Base-by-base conservation (phyloP, 2,797 vertebrate species). In the Tachyglossus aculeatus region DNA sequence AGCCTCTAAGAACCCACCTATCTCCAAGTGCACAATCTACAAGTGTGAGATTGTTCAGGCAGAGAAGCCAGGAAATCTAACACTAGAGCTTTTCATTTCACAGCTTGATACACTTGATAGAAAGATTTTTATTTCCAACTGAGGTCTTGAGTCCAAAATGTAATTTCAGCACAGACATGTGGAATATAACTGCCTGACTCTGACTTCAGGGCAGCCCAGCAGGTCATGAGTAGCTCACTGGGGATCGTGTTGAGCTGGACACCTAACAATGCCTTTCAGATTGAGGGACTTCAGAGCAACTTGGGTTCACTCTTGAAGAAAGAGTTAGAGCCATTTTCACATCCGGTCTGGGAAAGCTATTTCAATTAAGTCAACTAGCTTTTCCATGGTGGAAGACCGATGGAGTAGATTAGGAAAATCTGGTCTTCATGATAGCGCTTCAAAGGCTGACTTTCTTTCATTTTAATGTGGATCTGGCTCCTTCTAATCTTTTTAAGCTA, bases 31-130 rank as follows among this genome's bases (percentile, higher is more conserved):
- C 22, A 47, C 59, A 22, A 45, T 11, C 51, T 62, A 60, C 3
- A 71, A 31, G 25, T 40, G 27, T 59, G 47, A 25, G 41, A 29
- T 43, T 82, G 57, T 68, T 54, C 61, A 73, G 59, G n/a, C n/a
- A n/a, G 74, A 81, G 68, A 29, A 61, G 15, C 59, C 19, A 3
- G 1, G 10, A 65, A 70, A 67, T 74, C 40, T 52, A 19, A 66
- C 62, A 59, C 24, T 18, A 56, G 4, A 14, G 21, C 67, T 38
- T 75, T 84, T 86, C 74, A 74, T 66, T 57, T 33, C 57, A 71
- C 14, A 4, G 53, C 6, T 31, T 5, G 24, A 25, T 47, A 39
- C 9, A 66, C 73, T 85, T 80, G 72, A 82, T 85, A 87, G 16
- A 81, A 69, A 69, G 27, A 56, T 33, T 66, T 80, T 63, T 41